Conservation (phyloP, 2,888 invertebrate species). For the Acronicta alni region DNA sequence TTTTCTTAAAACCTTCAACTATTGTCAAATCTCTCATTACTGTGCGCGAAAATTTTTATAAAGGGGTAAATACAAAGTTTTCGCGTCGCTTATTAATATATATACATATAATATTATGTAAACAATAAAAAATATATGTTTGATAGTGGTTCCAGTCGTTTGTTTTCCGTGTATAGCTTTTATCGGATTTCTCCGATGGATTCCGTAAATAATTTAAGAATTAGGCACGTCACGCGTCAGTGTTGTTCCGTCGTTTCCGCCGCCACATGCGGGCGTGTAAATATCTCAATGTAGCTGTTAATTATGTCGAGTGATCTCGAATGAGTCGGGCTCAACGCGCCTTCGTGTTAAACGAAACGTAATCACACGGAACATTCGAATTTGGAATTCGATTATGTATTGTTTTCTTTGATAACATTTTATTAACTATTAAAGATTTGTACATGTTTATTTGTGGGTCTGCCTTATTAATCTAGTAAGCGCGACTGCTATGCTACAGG, state of each 20-base stretch:
- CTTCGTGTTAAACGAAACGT: constrained; percentile 72
- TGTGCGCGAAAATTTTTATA: too few species aligned
- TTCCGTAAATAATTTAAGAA: constrained; percentile 66
- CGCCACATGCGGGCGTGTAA: constrained; percentile 86
- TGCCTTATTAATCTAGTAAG: too few species aligned
- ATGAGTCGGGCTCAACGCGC: constrained; percentile 64
- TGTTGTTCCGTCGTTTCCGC: constrained; percentile 71
- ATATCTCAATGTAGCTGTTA: constrained; percentile 85
- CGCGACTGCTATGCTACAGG: too few species aligned
- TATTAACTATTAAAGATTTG: not conserved
- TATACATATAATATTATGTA: too few species aligned
- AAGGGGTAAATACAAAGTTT: too few species aligned
- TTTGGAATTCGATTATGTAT: constrained; percentile 59
- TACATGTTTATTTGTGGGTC: too few species aligned
- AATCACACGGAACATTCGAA: constrained; percentile 73
- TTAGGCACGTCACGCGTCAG: constrained; percentile 74
- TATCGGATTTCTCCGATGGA: constrained; percentile 49
- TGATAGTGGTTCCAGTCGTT: too few species aligned
- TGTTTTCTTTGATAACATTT: constrained; percentile 45
- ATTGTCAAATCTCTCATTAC: too few species aligned
- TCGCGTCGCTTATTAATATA: too few species aligned
- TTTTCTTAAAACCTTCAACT: too few species aligned
- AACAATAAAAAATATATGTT: too few species aligned
- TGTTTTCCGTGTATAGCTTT: constrained; percentile 31
- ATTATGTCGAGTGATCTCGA: constrained; percentile 85